These are phyloP conservation scores for Plebejus argus DNA, from an alignment of 2,888 invertebrate genomes.

Conservation along the genomic window DNA sequence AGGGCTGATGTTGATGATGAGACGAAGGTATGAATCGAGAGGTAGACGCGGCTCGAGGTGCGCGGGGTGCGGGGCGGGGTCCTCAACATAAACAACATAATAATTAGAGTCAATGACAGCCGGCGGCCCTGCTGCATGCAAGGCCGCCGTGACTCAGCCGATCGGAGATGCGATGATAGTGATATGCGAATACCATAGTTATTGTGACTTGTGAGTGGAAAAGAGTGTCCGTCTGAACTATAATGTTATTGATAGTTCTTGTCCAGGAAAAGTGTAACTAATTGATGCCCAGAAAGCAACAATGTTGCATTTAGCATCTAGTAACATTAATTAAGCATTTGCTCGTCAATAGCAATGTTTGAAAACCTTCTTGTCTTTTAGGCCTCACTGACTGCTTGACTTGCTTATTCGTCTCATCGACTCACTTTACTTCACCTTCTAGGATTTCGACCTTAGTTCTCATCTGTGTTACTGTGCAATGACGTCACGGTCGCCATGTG, in stretches of 20 bases:
- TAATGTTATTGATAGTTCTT: too few relatives aligned
- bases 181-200: not conserved
- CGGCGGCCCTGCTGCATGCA: constrained; percentile 21
- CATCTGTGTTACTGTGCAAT: not conserved
- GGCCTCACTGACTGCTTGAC: too few relatives aligned
- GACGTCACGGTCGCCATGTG: constrained; percentile 11
- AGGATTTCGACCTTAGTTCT: not conserved
- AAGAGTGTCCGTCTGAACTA: too few relatives aligned
- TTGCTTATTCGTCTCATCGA: too few relatives aligned
- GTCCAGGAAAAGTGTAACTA: too few relatives aligned
- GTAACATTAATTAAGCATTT: too few relatives aligned
- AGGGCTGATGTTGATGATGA: not conserved
- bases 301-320: too few relatives aligned
- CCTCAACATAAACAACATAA: constrained; percentile 24
- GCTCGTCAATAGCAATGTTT: too few relatives aligned
- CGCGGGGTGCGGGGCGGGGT: not conserved
- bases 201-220: too few relatives aligned
- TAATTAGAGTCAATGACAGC: constrained; percentile 23
- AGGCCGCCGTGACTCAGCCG: constrained; percentile 18
- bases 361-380: too few relatives aligned
- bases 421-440: too few relatives aligned
- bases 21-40: not conserved
- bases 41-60: not conserved
- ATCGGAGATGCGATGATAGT: not conserved
- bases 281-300: too few relatives aligned